Conservation (phyloP, 1,140 invertebrate genomes). For the Eubasilissa regina region DNA sequence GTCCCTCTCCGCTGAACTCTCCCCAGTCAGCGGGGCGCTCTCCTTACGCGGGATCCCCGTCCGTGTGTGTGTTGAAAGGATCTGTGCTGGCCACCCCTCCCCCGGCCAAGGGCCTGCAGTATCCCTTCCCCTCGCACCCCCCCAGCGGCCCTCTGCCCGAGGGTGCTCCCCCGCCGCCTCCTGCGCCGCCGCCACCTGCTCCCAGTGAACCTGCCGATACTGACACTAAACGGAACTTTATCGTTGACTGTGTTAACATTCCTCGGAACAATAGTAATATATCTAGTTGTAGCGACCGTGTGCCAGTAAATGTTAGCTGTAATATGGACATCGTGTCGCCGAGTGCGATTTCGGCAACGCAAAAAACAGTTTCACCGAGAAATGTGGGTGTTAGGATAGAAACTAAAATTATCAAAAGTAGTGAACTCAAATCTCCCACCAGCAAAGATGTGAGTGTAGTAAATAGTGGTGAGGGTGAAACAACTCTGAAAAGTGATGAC, state of each 20-base stretch:
- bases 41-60: slow-evolving; percentile 48
- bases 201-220: slow-evolving; percentile 64
- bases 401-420: slow-evolving; percentile 51
- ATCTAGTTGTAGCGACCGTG: slow-evolving; percentile 52
- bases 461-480: slow-evolving; percentile 48
- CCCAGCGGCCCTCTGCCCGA: slow-evolving; percentile 71
- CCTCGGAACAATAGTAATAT: slow-evolving; percentile 55
- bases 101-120: slow-evolving; percentile 79
- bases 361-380: slow-evolving; percentile 43
- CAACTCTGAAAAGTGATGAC: slow-evolving; percentile 47
- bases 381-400: slow-evolving; percentile 48
- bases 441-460: slow-evolving; percentile 49
- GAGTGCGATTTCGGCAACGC: slow-evolving; percentile 40
- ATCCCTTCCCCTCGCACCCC: slow-evolving; percentile 86
- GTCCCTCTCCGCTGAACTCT: slow-evolving; percentile 57
- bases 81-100: slow-evolving; percentile 52
- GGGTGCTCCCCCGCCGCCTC: slow-evolving; percentile 59
- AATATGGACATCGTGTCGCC: slow-evolving; percentile 49
- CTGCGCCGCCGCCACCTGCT: slow-evolving; percentile 53
- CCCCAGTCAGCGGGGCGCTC: slow-evolving; percentile 64
- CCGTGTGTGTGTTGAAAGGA: slow-evolving; percentile 56
- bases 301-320: slow-evolving; percentile 46
- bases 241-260: slow-evolving; percentile 56
- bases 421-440: slow-evolving; percentile 52
- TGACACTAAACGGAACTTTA: slow-evolving; percentile 61